Base-by-base conservation (phyloP, 2,113 vertebrate species). In the Chelonoidis abingdonii region DNA sequence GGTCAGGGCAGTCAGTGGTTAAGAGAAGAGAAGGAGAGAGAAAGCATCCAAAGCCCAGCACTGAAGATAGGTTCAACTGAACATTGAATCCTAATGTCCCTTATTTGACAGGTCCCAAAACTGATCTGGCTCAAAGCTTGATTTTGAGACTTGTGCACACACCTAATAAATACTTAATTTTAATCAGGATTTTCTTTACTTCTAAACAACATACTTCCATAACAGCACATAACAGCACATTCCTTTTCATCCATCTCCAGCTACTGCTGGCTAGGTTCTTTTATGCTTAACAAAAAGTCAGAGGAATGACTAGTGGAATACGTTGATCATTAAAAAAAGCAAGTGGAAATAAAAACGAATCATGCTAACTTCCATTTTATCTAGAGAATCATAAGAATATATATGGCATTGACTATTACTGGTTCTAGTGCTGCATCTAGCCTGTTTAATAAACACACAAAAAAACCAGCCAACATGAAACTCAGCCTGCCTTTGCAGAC, bases 381-480 rank as follows among this genome's bases (percentile, higher is more conserved):
- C 50, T 81, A 89, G 79, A 95, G 89, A 96, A 87, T 84, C 14
- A 10, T 14, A 79, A 57, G 35, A 92, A 79, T 22, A 24, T 22
- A 80, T 8, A 81, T 86, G 80, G 79, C 82, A 80, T 94, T 72
- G 38, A 82, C 1, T 13, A 75, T 78, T 44, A 14, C 14, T 92
- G 95, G 96, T 57, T 96, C 7, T 27, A 89, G 35, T 89, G 38
- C 65, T 93, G 76, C 47, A 56, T 87, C 62, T 93, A 87, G 72
- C 52, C 92, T 98, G 50, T 89, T 98, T 96, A 96, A 94, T 89
- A 97, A 97, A 95, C 91, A 92, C 6, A 16, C 27, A 93, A 86
- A 80, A 54, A 38, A 97, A 49, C 12, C 69, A 93, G 92, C 76
- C 95, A 96, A 97, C 92, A 97, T 94, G 96, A 98, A 97, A 82